Percentiles rank a stretch among this genome's conserved stretches.
Evolutionary conservation across 2,113 vertebrate genomes (phyloP).

Genomic region (Saccopteryx leptura): DNA sequence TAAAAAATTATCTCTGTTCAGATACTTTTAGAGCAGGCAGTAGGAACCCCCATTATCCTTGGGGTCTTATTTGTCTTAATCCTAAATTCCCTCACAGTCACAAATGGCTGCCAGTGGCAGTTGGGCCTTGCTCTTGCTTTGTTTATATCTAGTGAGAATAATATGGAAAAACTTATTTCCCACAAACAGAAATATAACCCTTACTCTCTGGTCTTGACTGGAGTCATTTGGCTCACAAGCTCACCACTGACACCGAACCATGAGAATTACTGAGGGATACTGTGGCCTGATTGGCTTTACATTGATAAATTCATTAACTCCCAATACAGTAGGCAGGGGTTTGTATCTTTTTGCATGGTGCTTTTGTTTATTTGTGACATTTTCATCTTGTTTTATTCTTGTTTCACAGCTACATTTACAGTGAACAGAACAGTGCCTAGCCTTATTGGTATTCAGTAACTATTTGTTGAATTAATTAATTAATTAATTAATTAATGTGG

Average conservation of each 20-base stretch:
- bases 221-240: neutral
- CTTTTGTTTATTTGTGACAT: neutral
- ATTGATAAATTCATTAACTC: constrained; percentile 1
- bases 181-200: neutral
- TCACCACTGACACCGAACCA: neutral
- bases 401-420: neutral
- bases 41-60: neutral
- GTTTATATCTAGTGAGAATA: neutral
- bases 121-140: neutral
- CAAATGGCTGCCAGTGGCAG: neutral
- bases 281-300: neutral
- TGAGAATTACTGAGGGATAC: neutral
- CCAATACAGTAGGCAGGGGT: neutral
- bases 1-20: neutral
- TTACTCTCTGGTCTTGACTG: neutral
- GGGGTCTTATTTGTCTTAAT: neutral
- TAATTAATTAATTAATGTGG: neutral
- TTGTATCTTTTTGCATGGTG: neutral
- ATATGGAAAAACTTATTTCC: neutral
- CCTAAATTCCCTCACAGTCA: neutral
- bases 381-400: neutral
- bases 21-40: neutral
- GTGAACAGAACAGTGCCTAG: neutral
- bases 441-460: neutral
- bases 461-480: constrained; percentile 49